Conservation (phyloP, 2,113 vertebrate species). For the Tretioscincus oriximinensis region DNA sequence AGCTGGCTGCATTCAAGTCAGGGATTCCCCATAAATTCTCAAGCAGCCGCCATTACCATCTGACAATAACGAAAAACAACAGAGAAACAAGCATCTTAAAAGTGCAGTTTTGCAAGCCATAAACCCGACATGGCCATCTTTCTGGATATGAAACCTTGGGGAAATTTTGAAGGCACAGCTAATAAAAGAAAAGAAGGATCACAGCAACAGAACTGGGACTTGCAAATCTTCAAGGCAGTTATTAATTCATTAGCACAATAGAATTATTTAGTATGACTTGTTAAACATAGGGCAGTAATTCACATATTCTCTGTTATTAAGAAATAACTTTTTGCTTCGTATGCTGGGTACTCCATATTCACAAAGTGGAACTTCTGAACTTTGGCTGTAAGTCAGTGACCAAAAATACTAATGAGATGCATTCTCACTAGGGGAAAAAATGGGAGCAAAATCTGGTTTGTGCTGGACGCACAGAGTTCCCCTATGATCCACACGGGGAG, state of each 20-base stretch:
- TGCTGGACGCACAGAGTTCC: too few relatives aligned
- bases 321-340: too few relatives aligned
- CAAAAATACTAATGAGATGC: too few relatives aligned
- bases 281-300: slow-evolving; percentile 54
- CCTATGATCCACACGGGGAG: too few relatives aligned
- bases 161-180: neutral
- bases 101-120: neutral
- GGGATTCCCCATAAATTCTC: neutral
- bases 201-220: neutral
- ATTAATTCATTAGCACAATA: slow-evolving; percentile 49
- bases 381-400: too few relatives aligned
- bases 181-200: slow-evolving; percentile 31
- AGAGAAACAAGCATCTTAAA: neutral
- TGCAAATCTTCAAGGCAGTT: slow-evolving; percentile 46
- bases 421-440: too few relatives aligned
- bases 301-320: neutral
- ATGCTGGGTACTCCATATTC: neutral
- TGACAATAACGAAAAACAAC: neutral
- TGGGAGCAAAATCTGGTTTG: too few relatives aligned
- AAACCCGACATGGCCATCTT: neutral
- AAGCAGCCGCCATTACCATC: neutral
- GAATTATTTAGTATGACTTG: slow-evolving; percentile 47
- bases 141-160: neutral
- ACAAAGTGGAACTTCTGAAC: neutral
- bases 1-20: neutral